Evolutionary conservation across 2,797 vertebrate species (phyloP).

Genomic region (Limosa lapponica): DNA sequence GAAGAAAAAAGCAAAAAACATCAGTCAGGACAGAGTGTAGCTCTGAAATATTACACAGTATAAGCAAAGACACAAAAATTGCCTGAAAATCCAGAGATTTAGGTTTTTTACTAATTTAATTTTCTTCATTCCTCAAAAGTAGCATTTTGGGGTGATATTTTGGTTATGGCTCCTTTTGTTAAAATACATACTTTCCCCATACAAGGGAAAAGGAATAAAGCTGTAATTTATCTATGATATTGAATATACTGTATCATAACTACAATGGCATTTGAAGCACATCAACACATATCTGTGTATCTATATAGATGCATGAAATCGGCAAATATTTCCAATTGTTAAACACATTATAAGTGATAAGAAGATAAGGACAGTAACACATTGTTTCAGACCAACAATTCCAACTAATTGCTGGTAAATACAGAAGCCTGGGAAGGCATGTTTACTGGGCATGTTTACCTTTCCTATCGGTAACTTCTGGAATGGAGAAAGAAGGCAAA

Average conservation of each 20-base stretch:
- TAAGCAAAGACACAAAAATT: background rate
- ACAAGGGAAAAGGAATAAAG: background rate
- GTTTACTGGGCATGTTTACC: background rate
- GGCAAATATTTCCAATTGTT: background rate
- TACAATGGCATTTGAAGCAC: background rate
- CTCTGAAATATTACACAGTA: constrained; percentile 1
- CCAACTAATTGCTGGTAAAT: background rate
- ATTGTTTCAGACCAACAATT: background rate
- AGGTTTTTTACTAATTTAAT: background rate
- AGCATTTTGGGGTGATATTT: background rate
- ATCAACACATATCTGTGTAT: background rate
- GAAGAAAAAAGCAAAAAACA: constrained; percentile 26
- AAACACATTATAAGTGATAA: background rate
- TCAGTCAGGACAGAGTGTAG: constrained; percentile 27
- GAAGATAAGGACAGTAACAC: background rate
- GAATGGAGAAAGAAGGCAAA: background rate
- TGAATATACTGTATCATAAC: background rate
- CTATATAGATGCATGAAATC: background rate
- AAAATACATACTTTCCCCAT: background rate
- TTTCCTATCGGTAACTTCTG: background rate
- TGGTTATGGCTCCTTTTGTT: background rate
- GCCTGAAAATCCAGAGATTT: background rate
- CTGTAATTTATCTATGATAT: background rate
- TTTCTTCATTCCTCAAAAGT: background rate
- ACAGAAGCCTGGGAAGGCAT: background rate